A percentile compares a stretch with the other conserved stretches of the same genome.
phyloP scores from a whole-genome alignment of 2,113 vertebrate species.

The Crotalus horridus region DNA sequence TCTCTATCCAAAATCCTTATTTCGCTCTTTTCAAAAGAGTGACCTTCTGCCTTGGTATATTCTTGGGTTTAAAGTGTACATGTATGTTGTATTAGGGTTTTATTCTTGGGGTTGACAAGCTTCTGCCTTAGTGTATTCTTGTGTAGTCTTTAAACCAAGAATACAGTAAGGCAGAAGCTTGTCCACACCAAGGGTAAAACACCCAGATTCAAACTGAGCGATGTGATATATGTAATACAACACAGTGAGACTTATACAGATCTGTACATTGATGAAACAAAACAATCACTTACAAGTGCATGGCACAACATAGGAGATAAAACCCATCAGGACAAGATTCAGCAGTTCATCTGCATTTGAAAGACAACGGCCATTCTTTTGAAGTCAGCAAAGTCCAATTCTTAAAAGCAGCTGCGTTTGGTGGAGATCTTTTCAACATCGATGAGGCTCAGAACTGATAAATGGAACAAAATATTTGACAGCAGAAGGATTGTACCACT shows the following conservation, averaged over 20 bases:
- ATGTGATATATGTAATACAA: not conserved
- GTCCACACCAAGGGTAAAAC: not conserved
- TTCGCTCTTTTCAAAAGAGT: not conserved
- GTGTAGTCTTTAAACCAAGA: not conserved
- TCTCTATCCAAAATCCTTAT: no score
- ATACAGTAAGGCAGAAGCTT: not conserved
- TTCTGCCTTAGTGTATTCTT: not conserved
- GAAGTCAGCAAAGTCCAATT: not conserved
- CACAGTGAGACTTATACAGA: not conserved
- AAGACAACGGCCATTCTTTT: not conserved
- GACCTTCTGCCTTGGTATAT: not conserved
- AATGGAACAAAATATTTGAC: not conserved
- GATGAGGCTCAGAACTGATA: not conserved
- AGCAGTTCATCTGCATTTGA: not conserved
- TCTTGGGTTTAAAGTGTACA: not conserved
- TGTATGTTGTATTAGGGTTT: not conserved
- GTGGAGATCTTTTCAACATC: not conserved
- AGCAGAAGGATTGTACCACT: not conserved
- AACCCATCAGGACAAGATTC: not conserved
- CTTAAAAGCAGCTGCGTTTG: not conserved
- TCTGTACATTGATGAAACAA: not conserved
- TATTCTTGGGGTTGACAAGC: not conserved
- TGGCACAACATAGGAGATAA: not conserved
- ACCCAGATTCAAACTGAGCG: not conserved
- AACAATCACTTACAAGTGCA: not conserved